Conservation (phyloP, 1,140 invertebrate genomes). For the Bombus fervidus region DNA sequence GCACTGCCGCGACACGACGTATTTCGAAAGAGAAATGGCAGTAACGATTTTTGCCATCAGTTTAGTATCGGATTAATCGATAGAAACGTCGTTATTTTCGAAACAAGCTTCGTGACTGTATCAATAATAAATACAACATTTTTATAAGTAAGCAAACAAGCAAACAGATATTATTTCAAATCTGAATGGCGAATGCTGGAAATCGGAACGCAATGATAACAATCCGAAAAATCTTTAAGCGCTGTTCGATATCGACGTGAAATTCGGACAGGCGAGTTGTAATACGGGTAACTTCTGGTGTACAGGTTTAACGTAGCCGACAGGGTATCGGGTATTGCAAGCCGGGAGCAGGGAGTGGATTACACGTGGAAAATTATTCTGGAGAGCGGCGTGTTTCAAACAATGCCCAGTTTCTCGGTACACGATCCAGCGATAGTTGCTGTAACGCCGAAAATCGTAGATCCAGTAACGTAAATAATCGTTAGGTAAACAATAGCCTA, state of each 20-base stretch:
- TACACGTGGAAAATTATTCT: slow-evolving; percentile 45
- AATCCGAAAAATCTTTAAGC: neutral
- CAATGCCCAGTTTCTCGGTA: slow-evolving; percentile 24
- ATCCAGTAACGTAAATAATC: slow-evolving; percentile 44
- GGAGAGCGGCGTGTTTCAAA: slow-evolving; percentile 21
- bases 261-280: neutral
- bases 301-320: neutral
- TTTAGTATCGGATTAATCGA: no score
- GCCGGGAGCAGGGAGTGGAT: slow-evolving; percentile 12
- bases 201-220: neutral
- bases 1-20: neutral
- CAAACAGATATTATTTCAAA: no score
- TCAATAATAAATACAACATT: no score
- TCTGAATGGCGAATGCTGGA: no score
- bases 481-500: slow-evolving; percentile 29
- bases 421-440: slow-evolving; percentile 29
- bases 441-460: slow-evolving; percentile 39
- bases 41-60: no score
- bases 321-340: slow-evolving; percentile 27
- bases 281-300: slow-evolving; percentile 11
- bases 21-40: neutral
- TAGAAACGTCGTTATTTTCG: no score
- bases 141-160: no score
- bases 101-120: no score
- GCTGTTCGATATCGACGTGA: neutral